phyloP scores from a whole-genome alignment of 2,888 invertebrate genomes.

The Drosophila tanythrix region DNA sequence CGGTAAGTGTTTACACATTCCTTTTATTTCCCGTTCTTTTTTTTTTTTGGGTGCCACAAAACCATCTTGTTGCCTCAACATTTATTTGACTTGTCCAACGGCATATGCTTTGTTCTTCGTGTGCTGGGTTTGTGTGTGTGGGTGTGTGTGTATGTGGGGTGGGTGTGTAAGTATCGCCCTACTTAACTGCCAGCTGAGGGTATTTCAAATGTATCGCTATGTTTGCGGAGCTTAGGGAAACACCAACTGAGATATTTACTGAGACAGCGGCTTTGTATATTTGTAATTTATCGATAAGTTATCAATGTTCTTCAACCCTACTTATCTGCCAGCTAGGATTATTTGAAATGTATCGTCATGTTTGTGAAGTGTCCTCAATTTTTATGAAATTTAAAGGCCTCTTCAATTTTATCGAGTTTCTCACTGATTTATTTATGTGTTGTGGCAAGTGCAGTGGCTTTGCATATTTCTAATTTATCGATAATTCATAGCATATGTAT shows the following conservation, averaged over 20 bases:
- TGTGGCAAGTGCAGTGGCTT: background rate
- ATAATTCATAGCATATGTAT: too few species aligned
- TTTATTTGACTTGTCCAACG: slow-evolving; percentile 42
- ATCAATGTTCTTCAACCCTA: background rate
- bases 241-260: background rate
- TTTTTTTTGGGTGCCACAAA: slow-evolving; percentile 10
- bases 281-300: background rate
- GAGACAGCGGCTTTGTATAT: background rate
- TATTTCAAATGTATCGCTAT: slow-evolving; percentile 3
- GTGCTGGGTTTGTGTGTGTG: background rate
- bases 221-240: slow-evolving; percentile 7
- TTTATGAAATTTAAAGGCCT: background rate
- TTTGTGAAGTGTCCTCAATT: background rate
- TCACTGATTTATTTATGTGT: background rate
- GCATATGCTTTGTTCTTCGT: slow-evolving; percentile 8
- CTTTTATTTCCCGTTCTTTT: background rate
- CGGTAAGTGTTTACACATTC: slow-evolving; percentile 72
- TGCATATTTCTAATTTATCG: too few species aligned
- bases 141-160: background rate
- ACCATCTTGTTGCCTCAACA: slow-evolving; percentile 11
- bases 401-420: background rate
- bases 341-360: background rate
- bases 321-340: background rate
- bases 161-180: background rate
- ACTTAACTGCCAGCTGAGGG: slow-evolving; percentile 8